Conservation (phyloP, 1,140 invertebrate species). For the Pogonomyrmex californicus region DNA sequence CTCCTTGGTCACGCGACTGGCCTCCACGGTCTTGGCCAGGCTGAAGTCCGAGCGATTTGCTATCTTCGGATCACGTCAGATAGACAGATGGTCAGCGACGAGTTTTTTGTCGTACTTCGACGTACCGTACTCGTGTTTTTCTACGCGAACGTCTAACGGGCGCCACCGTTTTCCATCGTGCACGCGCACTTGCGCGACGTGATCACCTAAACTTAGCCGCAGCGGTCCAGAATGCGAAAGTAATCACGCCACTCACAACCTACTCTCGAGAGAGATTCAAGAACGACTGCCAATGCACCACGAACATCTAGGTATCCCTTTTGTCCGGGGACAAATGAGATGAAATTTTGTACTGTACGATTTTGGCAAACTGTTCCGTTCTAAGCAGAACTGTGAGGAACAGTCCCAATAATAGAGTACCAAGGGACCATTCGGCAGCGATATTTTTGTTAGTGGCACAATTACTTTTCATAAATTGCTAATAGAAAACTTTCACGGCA, state of each 20-base stretch:
- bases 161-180: conserved; percentile 26
- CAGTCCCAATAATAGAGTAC: conserved; percentile 58
- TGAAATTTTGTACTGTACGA: conserved; percentile 63
- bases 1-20: conserved; percentile 89
- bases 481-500: not conserved
- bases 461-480: not conserved
- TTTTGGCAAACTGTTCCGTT: conserved; percentile 65
- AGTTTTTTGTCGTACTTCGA: not conserved
- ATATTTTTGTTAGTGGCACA: conserved; percentile 61
- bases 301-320: conserved; percentile 32
- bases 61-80: conserved; percentile 82
- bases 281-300: conserved; percentile 69
- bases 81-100: conserved; percentile 4
- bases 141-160: conserved; percentile 26
- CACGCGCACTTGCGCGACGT: conserved; percentile 43
- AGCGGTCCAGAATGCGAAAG: conserved; percentile 71
- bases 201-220: conserved; percentile 71
- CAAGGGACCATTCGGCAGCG: conserved; percentile 35
- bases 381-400: conserved; percentile 38
- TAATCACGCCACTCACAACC: conserved; percentile 61
- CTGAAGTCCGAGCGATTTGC: conserved; percentile 90
- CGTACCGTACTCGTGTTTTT: conserved; percentile 11
- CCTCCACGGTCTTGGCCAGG: conserved; percentile 89
- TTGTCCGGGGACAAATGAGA: conserved; percentile 58
- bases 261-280: conserved; percentile 65